These are phyloP conservation scores for Suncus etruscus DNA, from an alignment of 2,113 vertebrate genomes.

Conservation along the genomic window DNA sequence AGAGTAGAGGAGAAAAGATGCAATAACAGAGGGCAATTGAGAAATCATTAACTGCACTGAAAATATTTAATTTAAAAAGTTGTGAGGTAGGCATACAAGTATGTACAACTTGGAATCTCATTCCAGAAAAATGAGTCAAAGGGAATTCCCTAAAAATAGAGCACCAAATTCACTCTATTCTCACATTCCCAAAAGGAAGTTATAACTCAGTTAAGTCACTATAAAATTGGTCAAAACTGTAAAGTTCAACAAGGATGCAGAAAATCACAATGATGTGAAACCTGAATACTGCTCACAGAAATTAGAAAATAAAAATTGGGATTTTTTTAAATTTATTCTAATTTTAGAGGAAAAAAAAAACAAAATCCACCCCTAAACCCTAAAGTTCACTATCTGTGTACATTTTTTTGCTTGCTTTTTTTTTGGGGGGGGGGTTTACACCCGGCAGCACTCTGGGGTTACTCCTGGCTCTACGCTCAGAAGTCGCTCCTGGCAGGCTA, in stretches of 20 bases:
- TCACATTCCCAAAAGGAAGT: slow-evolving; percentile 19
- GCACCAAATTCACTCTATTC: slow-evolving; percentile 26
- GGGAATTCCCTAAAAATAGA: slow-evolving; percentile 60
- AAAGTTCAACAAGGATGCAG: no score
- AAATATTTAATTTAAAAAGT: slow-evolving; percentile 7
- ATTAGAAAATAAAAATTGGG: not conserved
- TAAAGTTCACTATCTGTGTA: not conserved
- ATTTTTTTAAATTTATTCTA: not conserved
- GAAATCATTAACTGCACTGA: not conserved
- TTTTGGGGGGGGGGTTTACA: no score
- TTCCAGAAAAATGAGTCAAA: slow-evolving; percentile 54
- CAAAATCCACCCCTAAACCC: slow-evolving; percentile 31
- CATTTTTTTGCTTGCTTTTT: no score
- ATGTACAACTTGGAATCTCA: slow-evolving; percentile 15
- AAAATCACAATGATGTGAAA: not conserved
- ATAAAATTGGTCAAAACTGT: slow-evolving; percentile 32
- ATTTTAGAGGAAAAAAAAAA: slow-evolving; percentile 4
- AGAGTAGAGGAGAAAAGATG: not conserved
- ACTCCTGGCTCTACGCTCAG: no score
- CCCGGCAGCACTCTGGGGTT: no score
- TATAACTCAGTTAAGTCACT: slow-evolving; percentile 22
- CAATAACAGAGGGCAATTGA: slow-evolving; percentile 9
- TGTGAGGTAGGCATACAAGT: not conserved
- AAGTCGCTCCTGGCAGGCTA: no score
- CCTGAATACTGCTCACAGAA: slow-evolving; percentile 18